Evolutionary conservation across 2,888 invertebrate species (phyloP), one percentile per base, ranked within the genome.

Genomic region (Eilema sororculum): DNA sequence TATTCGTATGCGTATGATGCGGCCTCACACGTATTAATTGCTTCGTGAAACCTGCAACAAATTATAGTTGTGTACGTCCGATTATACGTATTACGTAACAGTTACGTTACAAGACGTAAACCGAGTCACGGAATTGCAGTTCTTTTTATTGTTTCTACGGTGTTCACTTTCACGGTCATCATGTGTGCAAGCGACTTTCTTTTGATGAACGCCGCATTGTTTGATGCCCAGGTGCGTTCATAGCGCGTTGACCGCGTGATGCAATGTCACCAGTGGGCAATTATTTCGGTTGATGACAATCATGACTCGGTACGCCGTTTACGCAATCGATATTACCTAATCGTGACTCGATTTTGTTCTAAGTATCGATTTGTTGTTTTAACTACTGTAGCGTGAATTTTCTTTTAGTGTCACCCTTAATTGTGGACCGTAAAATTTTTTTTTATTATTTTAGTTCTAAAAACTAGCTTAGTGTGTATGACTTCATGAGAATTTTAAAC

Each of bases 161-260:
- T 84, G 81, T 81, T 76, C 74, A 87, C 93, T 94, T 94, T 94
- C 93, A 92, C 93, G 93, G 93, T 93, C 93, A 93, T 89, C 89
- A 80, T 79, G 78, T 72, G 77, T 58, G 79, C 79, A 79, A 82
- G 80, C 76, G 86, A 90, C 94, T 95, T 95, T 94, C 94, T 91
- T 94, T 86, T 81, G 81, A 72, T 56, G 75, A 76, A 73, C 75
- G 41, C 25, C 72, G 75, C 80, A 82, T 82, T 84, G 78, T 79
- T 77, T 65, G 41, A 33, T 46, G 25, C 37, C 25, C n/a, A 77
- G 74, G 82, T 82, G 81, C 72, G 78, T 74, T 68, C 73, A 75
- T 74, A 73, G 77, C 77, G 73, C 68, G 65, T 25, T 74, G 84
- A 78, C 83, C 85, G 80, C 69, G 78, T 84, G 81, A 80, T 79